A percentile compares a stretch with the other conserved stretches of the same genome.
phyloP scores from a whole-genome alignment of 2,113 vertebrate species.

The Sphaerodactylus townsendi region DNA sequence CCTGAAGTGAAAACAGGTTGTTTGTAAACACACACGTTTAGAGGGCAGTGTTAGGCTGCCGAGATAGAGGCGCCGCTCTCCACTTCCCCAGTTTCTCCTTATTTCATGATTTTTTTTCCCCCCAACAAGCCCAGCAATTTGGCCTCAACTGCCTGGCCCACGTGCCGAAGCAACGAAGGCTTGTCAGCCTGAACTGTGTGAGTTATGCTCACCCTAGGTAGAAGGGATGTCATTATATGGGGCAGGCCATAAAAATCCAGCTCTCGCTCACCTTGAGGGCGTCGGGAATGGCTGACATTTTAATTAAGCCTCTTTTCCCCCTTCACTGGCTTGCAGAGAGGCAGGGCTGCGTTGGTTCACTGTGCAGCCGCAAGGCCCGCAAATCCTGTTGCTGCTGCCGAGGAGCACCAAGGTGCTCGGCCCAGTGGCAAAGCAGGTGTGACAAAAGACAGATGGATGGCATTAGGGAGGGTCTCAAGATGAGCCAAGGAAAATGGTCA shows the following conservation, averaged over 20 bases:
- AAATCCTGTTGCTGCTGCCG: too few relatives aligned
- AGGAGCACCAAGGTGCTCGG: not conserved
- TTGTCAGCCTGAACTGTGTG: slow-evolving; percentile 29
- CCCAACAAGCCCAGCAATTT: not conserved
- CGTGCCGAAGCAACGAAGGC: not conserved
- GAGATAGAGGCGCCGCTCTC: rapidly evolving
- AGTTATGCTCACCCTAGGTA: slow-evolving; percentile 12
- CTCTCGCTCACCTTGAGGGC: slow-evolving; percentile 47
- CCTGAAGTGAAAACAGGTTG: too few relatives aligned
- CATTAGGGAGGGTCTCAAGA: not conserved
- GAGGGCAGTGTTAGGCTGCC: not conserved
- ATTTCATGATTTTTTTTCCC: not conserved
- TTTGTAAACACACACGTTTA: rapidly evolving
- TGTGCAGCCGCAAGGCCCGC: too few relatives aligned
- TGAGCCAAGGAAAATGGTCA: not conserved
- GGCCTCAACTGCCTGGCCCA: not conserved
- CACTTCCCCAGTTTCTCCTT: rapidly evolving
- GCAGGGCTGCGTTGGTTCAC: too few relatives aligned
- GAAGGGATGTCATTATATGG: not conserved
- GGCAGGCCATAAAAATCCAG: slow-evolving; percentile 37
- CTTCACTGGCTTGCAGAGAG: slow-evolving; percentile 4
- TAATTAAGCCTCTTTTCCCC: slow-evolving; percentile 47
- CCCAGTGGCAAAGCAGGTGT: rapidly evolving
- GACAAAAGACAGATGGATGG: rapidly evolving
- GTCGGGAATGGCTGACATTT: slow-evolving; percentile 54